Percentiles rank a stretch among this genome's conserved stretches.
Evolutionary conservation across 2,113 vertebrate genomes (phyloP).

Genomic region (Barnardius zonarius): DNA sequence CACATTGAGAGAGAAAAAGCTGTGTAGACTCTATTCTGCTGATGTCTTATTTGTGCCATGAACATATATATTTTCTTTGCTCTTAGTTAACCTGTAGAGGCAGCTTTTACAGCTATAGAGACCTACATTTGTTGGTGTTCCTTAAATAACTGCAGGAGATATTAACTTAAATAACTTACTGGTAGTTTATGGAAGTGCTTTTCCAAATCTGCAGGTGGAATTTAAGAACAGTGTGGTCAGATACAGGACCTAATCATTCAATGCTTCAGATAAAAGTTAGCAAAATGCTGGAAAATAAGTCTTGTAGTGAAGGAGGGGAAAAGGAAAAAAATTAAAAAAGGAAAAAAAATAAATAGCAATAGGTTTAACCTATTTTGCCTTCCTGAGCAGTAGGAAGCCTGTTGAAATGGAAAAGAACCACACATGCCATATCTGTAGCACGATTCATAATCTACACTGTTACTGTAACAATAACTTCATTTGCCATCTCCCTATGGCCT

Average conservation of each 20-base stretch:
- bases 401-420: not conserved
- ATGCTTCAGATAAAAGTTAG: not conserved
- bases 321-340: not conserved
- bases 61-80: not conserved
- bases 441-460: not conserved
- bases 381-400: not conserved
- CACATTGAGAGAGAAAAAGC: not conserved
- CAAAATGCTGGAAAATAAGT: conserved; percentile 9
- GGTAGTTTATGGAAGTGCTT: not conserved
- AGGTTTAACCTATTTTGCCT: not conserved
- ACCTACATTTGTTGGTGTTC: not conserved
- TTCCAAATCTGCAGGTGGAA: conserved; percentile 40
- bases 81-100: not conserved
- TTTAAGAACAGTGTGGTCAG: conserved; percentile 29
- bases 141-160: not conserved
- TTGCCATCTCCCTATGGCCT: not conserved
- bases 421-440: accelerated
- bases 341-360: not conserved
- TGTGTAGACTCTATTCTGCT: not conserved
- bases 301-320: not conserved
- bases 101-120: not conserved
- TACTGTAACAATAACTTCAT: not conserved
- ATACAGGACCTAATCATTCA: conserved; percentile 33
- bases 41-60: not conserved
- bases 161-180: not conserved